Evolutionary conservation across 23 tunicate genomes (phyloP).

Genomic region (Ciona savignyi): DNA sequence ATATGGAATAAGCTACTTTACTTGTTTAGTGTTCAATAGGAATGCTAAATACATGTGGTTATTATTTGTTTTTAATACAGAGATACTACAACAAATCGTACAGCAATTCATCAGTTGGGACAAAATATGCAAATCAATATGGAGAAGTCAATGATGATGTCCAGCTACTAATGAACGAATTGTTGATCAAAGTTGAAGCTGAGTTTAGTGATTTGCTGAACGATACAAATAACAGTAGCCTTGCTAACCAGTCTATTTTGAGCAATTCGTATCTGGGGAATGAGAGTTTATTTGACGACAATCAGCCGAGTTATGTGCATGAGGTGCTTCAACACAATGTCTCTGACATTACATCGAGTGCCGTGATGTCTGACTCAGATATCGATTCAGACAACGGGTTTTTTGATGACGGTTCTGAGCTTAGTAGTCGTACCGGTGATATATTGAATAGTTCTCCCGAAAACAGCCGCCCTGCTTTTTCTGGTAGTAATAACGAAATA

Average conservation of each 20-base stretch:
- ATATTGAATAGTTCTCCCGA: neutral
- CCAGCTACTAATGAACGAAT: neutral
- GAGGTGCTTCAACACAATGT: neutral
- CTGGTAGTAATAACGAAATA: neutral
- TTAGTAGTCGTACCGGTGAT: neutral
- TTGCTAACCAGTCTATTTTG: neutral
- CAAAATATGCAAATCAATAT: constrained; percentile 4
- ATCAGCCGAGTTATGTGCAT: neutral
- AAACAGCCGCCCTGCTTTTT: neutral
- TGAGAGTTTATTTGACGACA: neutral
- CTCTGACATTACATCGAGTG: neutral
- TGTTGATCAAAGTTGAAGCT: neutral
- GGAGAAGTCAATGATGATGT: neutral
- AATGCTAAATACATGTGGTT: no score
- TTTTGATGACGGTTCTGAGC: neutral
- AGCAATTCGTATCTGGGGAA: neutral
- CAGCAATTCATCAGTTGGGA: neutral
- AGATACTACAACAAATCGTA: no score
- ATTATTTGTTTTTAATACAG: no score
- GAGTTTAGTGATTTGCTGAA: neutral
- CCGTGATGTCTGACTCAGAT: neutral
- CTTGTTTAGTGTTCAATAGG: no score
- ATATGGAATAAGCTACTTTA: no score
- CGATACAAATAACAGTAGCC: neutral
- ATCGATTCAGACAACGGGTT: neutral